Evolutionary conservation across 2,888 invertebrate genomes (phyloP).

Genomic region (Mythimna pallens): DNA sequence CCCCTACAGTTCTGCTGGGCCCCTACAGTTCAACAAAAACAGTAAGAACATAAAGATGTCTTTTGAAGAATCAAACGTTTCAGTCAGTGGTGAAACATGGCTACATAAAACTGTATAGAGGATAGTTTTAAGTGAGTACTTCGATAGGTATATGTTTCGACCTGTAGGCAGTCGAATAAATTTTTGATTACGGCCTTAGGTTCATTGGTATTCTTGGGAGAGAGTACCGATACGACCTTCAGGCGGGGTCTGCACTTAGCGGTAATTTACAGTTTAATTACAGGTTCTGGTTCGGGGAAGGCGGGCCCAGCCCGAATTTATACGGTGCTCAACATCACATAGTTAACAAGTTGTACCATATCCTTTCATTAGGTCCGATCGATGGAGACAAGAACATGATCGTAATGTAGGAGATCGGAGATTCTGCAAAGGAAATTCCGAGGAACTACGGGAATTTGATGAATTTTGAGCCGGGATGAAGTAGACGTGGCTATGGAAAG

Average conservation of each 20-base stretch:
- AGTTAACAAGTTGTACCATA: constrained; percentile 64
- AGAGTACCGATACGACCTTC: constrained; percentile 84
- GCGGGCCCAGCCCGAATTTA: constrained; percentile 71
- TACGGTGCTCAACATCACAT: constrained; percentile 61
- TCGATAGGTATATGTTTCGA: constrained; percentile 53
- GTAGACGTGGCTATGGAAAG: too few relatives aligned
- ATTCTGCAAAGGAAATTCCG: constrained; percentile 23
- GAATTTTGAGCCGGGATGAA: neutral
- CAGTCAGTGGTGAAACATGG: too few relatives aligned
- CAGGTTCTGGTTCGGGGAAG: constrained; percentile 72
- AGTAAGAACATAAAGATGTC: constrained; percentile 9
- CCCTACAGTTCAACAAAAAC: too few relatives aligned
- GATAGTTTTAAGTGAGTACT: constrained; percentile 61
- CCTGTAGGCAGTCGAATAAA: constrained; percentile 72
- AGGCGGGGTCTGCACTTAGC: constrained; percentile 83
- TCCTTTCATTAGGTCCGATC: constrained; percentile 61
- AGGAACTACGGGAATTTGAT: neutral
- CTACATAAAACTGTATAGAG: constrained; percentile 49
- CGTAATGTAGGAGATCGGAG: constrained; percentile 9
- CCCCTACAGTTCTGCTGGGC: too few relatives aligned
- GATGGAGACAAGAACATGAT: constrained; percentile 43
- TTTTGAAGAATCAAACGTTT: neutral
- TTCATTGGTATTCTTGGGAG: constrained; percentile 85
- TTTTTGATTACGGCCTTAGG: constrained; percentile 80
- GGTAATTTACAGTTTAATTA: constrained; percentile 89